Conservation (phyloP, 2,113 vertebrate species). For the Misgurnus mizolepis region DNA sequence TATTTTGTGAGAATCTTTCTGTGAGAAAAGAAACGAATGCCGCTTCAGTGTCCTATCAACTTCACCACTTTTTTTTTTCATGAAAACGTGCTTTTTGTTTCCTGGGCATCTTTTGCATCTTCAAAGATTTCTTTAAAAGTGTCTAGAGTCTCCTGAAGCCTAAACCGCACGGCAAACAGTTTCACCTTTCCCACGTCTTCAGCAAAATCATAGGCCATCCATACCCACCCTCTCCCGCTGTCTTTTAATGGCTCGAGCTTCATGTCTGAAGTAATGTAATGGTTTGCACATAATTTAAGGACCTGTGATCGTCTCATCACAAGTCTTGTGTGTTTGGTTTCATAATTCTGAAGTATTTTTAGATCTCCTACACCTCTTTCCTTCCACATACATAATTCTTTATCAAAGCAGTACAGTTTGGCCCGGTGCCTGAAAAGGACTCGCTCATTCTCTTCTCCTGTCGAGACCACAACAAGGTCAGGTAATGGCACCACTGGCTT, state of each 20-base stretch:
- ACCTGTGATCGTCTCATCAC: constrained; percentile 1
- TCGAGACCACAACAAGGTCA: not conserved
- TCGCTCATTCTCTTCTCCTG: not conserved
- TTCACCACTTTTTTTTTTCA: too few relatives aligned
- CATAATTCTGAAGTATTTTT: not conserved
- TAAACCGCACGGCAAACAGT: not conserved
- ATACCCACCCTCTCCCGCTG: not conserved
- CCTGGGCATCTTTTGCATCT: not conserved
- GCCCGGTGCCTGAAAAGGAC: not conserved
- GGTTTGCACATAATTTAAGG: constrained; percentile 3
- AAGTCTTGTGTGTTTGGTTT: not conserved
- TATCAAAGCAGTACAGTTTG: not conserved
- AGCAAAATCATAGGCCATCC: not conserved
- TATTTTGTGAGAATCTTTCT: too few relatives aligned
- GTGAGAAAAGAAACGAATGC: too few relatives aligned
- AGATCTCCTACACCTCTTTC: not conserved
- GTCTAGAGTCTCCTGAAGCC: not conserved
- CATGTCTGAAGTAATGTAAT: not conserved
- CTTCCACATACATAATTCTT: not conserved
- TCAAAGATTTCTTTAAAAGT: constrained; percentile 3
- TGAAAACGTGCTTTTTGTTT: too few relatives aligned
- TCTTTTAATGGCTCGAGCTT: not conserved
- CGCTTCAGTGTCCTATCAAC: too few relatives aligned
- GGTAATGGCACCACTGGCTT: not conserved
- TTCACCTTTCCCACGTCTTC: not conserved